These are phyloP conservation scores for Anarhynchus alexandrinus DNA, from an alignment of 2,113 vertebrate genomes.

Conservation along the genomic window DNA sequence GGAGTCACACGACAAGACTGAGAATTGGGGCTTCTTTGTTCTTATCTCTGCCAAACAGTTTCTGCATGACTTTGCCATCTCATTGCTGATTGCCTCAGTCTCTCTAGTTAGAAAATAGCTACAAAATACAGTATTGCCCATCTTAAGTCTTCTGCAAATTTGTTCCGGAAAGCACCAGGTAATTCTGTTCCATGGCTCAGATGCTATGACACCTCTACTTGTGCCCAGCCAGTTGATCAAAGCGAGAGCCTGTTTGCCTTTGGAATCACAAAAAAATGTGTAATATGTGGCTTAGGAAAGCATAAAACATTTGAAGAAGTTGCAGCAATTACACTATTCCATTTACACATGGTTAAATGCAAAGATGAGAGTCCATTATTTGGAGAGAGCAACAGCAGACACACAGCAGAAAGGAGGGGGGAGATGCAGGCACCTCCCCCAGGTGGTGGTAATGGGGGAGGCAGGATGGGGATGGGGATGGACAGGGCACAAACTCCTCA, in stretches of 20 bases:
- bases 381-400: background rate
- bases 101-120: background rate
- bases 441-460: background rate
- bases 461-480: background rate
- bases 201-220: background rate
- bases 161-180: background rate
- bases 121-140: background rate
- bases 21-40: background rate
- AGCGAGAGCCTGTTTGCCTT: background rate
- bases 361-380: background rate
- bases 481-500: background rate
- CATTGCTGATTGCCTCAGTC: background rate
- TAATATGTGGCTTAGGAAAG: background rate
- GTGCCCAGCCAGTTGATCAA: background rate
- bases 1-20: background rate
- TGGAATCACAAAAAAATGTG: background rate
- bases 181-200: background rate
- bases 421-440: background rate
- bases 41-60: background rate
- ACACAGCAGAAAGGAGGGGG: background rate
- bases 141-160: background rate
- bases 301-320: background rate
- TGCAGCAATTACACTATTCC: background rate
- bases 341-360: accelerated
- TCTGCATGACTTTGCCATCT: background rate